A percentile compares a stretch with the other conserved stretches of the same genome.
phyloP scores from a whole-genome alignment of 1,140 invertebrate genomes.

The Zophobas atratus region DNA sequence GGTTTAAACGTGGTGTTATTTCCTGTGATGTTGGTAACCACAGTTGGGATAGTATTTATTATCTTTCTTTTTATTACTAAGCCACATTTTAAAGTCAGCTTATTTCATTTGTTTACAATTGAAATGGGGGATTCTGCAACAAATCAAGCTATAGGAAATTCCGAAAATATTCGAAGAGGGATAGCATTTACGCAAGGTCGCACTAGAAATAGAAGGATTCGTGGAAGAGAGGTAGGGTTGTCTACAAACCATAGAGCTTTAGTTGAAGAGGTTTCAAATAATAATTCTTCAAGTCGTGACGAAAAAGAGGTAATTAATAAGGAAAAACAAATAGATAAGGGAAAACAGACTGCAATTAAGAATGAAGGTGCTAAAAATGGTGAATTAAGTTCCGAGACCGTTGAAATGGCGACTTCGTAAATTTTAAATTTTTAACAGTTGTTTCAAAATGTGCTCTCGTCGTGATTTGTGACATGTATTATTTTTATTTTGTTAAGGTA shows the following conservation, averaged over 20 bases:
- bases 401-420: no score
- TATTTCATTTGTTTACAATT: constrained; percentile 34
- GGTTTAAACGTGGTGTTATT: constrained; percentile 7
- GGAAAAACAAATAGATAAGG: no score
- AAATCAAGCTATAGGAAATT: not conserved
- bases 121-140: constrained; percentile 17
- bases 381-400: no score
- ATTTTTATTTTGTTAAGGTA: no score
- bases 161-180: not conserved
- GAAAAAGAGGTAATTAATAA: not conserved
- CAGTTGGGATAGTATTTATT: constrained; percentile 5
- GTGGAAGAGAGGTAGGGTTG: constrained; percentile 23
- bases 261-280: constrained; percentile 39
- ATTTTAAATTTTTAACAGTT: no score
- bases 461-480: no score
- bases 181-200: not conserved
- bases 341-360: no score
- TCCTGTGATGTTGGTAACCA: constrained; percentile 6
- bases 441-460: no score
- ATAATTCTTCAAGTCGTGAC: constrained; percentile 37
- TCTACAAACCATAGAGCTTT: constrained; percentile 13
- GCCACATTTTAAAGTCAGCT: constrained; percentile 16
- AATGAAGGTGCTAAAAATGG: no score
- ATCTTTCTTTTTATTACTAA: constrained; percentile 22
- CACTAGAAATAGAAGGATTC: constrained; percentile 29